Conservation (phyloP, 2,113 vertebrate genomes). For the Crocuta crocuta region DNA sequence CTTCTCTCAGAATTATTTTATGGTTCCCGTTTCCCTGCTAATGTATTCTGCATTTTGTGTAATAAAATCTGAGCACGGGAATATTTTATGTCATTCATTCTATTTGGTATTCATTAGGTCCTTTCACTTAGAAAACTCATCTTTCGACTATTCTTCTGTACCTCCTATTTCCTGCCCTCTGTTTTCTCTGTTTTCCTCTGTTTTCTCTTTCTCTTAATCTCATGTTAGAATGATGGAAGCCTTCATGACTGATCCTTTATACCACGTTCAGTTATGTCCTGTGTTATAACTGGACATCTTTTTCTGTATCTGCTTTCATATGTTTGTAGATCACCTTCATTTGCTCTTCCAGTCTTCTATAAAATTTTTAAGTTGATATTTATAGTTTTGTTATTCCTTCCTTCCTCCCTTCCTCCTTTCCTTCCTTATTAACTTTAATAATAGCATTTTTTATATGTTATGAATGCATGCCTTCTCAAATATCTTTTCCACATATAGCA, state of each 20-base stretch:
- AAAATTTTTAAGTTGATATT: not conserved
- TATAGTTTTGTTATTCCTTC: not conserved
- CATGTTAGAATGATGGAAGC: not conserved
- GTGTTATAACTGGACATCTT: not conserved
- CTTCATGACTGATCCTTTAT: not conserved
- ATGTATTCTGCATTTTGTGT: not conserved
- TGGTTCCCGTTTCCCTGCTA: not conserved
- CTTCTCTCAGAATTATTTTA: not conserved
- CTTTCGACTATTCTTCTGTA: not conserved
- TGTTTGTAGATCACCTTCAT: not conserved
- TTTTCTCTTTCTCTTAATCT: not conserved
- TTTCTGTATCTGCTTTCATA: not conserved
- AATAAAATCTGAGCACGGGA: not conserved
- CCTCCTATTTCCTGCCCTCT: not conserved
- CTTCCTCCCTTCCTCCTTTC: not conserved
- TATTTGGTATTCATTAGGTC: not conserved
- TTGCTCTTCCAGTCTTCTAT: not conserved
- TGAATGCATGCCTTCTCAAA: not conserved
- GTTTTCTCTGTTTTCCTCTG: not conserved
- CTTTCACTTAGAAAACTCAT: not conserved
- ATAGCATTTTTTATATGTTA: not conserved
- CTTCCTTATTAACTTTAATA: not conserved
- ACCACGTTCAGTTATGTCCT: not conserved
- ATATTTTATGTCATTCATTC: not conserved
- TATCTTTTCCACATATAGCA: not conserved